These are phyloP conservation scores for Trissolcus brochymenae DNA, from an alignment of 2,888 invertebrate species.

Conservation along the genomic window DNA sequence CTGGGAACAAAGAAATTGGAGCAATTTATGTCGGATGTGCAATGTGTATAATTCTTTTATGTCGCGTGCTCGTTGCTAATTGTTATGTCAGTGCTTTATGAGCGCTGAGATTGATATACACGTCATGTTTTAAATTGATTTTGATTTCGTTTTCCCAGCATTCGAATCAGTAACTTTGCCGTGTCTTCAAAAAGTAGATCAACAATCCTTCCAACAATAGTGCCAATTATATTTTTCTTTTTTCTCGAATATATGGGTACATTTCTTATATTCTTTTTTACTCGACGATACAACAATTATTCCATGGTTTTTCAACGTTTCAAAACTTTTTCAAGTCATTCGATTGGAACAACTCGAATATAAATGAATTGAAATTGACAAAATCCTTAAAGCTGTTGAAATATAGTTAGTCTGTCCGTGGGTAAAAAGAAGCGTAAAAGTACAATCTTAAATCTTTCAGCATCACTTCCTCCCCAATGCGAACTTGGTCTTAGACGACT, in stretches of 20 bases:
- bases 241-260: too few relatives aligned
- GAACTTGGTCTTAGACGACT: slow-evolving; percentile 10
- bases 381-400: slow-evolving; percentile 23
- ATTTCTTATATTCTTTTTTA: too few relatives aligned
- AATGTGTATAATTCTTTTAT: slow-evolving; percentile 22
- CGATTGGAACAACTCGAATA: slow-evolving; percentile 11
- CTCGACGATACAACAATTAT: background rate
- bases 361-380: slow-evolving; percentile 25
- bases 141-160: background rate
- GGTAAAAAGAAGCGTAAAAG: slow-evolving; percentile 33
- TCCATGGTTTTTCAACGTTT: background rate
- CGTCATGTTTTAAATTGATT: slow-evolving; percentile 15
- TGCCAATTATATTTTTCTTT: background rate
- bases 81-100: slow-evolving; percentile 18
- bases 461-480: slow-evolving; percentile 33
- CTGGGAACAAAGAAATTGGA: slow-evolving; percentile 37
- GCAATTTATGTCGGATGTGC: slow-evolving; percentile 35
- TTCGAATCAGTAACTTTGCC: background rate
- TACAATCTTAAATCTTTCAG: slow-evolving; percentile 41
- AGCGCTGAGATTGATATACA: slow-evolving; percentile 23
- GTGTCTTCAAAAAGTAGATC: background rate
- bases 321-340: slow-evolving; percentile 16
- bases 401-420: slow-evolving; percentile 12
- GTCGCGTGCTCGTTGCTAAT: slow-evolving; percentile 26
- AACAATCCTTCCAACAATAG: background rate